These are phyloP conservation scores for Dendrolimus houi DNA, from an alignment of 2,888 invertebrate genomes.

Conservation along the genomic window DNA sequence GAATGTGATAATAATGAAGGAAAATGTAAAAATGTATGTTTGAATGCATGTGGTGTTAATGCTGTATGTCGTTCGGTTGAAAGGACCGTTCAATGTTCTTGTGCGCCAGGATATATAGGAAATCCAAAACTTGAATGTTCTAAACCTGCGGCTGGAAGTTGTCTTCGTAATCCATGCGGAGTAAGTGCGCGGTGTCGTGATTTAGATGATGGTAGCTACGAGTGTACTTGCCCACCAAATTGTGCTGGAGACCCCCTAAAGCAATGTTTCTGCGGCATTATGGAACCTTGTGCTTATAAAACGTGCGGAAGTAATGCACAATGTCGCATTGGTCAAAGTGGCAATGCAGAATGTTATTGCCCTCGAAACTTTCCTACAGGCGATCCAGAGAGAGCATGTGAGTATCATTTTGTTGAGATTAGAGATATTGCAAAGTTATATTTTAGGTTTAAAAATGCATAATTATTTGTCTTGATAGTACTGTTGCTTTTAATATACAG, in stretches of 20 bases:
- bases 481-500: no score
- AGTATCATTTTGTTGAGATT: constrained; percentile 42
- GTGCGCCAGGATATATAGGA: constrained; percentile 87
- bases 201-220: constrained; percentile 82
- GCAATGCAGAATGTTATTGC: constrained; percentile 89
- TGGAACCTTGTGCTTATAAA: constrained; percentile 86
- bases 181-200: constrained; percentile 89
- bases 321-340: constrained; percentile 82
- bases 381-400: constrained; percentile 91
- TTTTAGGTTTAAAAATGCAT: no score
- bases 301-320: constrained; percentile 89
- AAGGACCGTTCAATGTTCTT: constrained; percentile 87
- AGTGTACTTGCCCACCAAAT: constrained; percentile 87
- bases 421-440: no score
- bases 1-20: constrained; percentile 79
- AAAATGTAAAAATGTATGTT: constrained; percentile 88
- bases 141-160: constrained; percentile 82
- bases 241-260: constrained; percentile 89
- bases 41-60: constrained; percentile 87
- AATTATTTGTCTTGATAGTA: no score
- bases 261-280: constrained; percentile 86
- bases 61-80: constrained; percentile 89
- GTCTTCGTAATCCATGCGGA: constrained; percentile 89
- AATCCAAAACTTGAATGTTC: constrained; percentile 87
- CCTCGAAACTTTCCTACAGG: constrained; percentile 88